Base-by-base conservation (phyloP, 2,113 vertebrate genomes). In the Serilophus lunatus region DNA sequence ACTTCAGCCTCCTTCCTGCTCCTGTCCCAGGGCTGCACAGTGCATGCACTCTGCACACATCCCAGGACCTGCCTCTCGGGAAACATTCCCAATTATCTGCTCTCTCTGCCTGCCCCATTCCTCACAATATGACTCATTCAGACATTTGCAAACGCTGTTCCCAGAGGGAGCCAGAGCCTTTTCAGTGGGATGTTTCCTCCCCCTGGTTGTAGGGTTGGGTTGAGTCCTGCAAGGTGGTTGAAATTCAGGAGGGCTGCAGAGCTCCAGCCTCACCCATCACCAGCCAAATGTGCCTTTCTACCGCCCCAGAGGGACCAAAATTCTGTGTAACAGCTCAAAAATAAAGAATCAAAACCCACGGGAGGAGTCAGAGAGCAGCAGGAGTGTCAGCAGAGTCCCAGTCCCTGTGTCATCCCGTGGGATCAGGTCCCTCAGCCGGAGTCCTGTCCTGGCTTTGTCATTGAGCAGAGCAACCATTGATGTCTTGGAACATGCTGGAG, bases 71-170 rank as follows among this genome's bases (percentile, higher is more conserved):
- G 66, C 65, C 82, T 95, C 68, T 6, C 47, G 38, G 82, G 74
- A 85, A 79, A 45, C 26, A 38, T 80, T 93, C 87, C 90, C 89
- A 63, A 47, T 80, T 59, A 89, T 54, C 84, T 42, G 35, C 66
- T 92, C 84, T 26, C 77, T 19, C 87, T 82, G 61, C 84, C 84
- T 80, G 86, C 65, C 70, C 84, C 33, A 3, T 90, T 91, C 90
- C 82, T 91, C 82, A 47, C 63, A 20, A 38, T 35, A 69, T 36
- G 26, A 93, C 84, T 82, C 26, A 4, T 18, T 70, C 87, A 85
- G 70, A 23, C 35, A 2, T 59, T 74, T 12, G 47, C 74, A 82
- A 51, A 35, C 18, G 70, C 66, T 53, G 68, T 44, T 96, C 86
- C 80, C 91, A 71, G 54, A 83, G 86, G 86, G 75, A 86, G 71